These are phyloP conservation scores for Isaurus tuberculatus DNA, from an alignment of 92 coral and sea anemone genomes.

Conservation along the genomic window DNA sequence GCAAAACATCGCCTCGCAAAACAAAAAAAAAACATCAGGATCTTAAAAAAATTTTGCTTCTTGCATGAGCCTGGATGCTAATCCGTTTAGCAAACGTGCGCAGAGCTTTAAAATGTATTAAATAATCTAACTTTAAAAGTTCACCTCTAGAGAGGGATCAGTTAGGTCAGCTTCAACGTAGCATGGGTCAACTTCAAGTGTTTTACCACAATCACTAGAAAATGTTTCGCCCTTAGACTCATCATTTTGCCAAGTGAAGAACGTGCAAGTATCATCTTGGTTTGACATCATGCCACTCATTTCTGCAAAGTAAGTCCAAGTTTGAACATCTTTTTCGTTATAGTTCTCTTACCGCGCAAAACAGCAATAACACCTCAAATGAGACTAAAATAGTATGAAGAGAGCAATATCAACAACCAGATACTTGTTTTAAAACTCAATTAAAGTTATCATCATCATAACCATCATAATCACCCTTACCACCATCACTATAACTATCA, in stretches of 20 bases:
- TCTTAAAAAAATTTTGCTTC: too few species aligned
- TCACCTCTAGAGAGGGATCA: neutral
- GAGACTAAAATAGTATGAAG: too few species aligned
- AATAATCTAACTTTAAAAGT: too few species aligned
- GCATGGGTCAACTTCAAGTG: neutral
- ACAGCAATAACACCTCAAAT: neutral
- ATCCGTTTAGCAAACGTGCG: too few species aligned
- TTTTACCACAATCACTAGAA: neutral
- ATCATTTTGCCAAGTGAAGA: conserved; percentile 17
- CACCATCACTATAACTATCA: too few species aligned
- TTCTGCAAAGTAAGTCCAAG: neutral
- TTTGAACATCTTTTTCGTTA: neutral
- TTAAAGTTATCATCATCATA: too few species aligned
- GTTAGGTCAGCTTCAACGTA: neutral
- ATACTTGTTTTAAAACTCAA: too few species aligned
- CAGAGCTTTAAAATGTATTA: too few species aligned
- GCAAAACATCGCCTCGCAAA: too few species aligned
- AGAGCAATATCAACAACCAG: neutral
- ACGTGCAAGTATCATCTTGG: conserved; percentile 5
- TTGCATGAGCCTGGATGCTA: too few species aligned
- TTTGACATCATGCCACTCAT: neutral
- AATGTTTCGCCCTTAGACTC: neutral
- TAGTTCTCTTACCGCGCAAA: neutral
- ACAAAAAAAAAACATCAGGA: too few species aligned
- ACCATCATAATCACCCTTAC: too few species aligned